Evolutionary conservation across 2,797 vertebrate genomes (phyloP).

Genomic region (Gallinago nigripennis): DNA sequence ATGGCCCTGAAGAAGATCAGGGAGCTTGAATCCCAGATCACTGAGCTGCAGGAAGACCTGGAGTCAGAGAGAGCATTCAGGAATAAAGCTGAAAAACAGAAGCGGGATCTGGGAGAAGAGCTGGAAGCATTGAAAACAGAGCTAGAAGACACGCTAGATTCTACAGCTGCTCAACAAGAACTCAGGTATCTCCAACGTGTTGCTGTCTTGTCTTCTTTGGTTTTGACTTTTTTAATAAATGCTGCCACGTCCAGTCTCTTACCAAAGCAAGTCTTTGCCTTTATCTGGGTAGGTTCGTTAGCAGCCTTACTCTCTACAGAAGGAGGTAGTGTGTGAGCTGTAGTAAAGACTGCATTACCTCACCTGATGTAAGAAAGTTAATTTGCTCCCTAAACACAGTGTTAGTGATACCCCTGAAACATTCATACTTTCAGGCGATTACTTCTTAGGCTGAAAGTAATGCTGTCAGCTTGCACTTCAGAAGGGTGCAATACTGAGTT

Average conservation of each 20-base stretch:
- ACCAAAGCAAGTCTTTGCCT: background rate
- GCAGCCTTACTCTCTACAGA: background rate
- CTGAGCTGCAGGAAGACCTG: conserved; percentile 94
- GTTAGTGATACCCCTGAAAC: background rate
- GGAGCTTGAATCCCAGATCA: conserved; percentile 94
- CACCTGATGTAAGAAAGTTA: background rate
- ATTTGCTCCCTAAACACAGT: background rate
- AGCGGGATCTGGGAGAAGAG: conserved; percentile 94
- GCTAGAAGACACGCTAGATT: conserved; percentile 95
- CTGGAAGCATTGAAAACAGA: conserved; percentile 96
- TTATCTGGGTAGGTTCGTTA: background rate
- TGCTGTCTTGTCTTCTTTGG: background rate
- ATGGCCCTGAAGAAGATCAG: conserved; percentile 95
- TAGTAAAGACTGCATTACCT: background rate
- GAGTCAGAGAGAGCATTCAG: conserved; percentile 91
- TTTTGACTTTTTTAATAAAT: background rate
- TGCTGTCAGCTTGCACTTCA: background rate
- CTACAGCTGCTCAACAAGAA: conserved; percentile 95
- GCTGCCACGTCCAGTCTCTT: background rate
- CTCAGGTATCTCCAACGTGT: conserved; percentile 79
- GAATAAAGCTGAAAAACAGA: conserved; percentile 94
- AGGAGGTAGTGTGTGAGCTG: background rate
- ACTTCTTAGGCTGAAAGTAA: background rate
- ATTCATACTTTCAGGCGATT: background rate
- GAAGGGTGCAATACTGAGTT: background rate